These are phyloP conservation scores for Ridgeia piscesae DNA, from an alignment of 1,140 invertebrate species.

Conservation along the genomic window DNA sequence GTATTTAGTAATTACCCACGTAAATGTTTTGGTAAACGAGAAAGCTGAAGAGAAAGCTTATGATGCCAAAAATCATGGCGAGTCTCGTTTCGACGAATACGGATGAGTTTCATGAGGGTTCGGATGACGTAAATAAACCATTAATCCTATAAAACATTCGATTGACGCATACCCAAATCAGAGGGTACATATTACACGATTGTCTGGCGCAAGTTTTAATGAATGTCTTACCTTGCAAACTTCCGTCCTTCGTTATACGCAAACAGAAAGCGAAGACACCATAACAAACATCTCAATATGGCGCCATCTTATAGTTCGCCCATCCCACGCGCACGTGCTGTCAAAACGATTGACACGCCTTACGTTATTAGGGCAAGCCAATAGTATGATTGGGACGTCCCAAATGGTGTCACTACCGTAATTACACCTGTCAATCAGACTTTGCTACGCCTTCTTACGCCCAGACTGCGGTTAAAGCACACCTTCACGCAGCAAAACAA, in stretches of 20 bases:
- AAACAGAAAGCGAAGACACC: neutral
- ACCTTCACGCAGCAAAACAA: too few relatives aligned
- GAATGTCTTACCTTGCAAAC: slow-evolving; percentile 1
- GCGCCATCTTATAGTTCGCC: slow-evolving; percentile 3
- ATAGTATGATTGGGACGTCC: neutral
- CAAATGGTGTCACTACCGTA: neutral
- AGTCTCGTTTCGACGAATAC: neutral
- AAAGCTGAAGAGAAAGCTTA: neutral
- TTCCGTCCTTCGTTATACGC: neutral
- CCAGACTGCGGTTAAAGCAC: neutral
- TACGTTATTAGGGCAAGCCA: neutral
- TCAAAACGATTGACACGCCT: neutral
- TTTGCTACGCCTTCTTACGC: neutral
- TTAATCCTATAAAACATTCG: neutral
- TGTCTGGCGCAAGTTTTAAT: neutral
- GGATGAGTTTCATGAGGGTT: neutral
- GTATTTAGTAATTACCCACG: neutral
- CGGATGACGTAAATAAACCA: neutral
- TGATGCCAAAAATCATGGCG: neutral
- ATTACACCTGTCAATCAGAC: neutral
- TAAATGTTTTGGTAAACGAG: neutral
- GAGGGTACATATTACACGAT: neutral
- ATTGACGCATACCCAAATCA: neutral
- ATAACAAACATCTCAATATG: neutral
- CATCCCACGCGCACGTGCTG: neutral